Evolutionary conservation across 1,140 invertebrate species (phyloP).

Genomic region (Melitaea cinxia): DNA sequence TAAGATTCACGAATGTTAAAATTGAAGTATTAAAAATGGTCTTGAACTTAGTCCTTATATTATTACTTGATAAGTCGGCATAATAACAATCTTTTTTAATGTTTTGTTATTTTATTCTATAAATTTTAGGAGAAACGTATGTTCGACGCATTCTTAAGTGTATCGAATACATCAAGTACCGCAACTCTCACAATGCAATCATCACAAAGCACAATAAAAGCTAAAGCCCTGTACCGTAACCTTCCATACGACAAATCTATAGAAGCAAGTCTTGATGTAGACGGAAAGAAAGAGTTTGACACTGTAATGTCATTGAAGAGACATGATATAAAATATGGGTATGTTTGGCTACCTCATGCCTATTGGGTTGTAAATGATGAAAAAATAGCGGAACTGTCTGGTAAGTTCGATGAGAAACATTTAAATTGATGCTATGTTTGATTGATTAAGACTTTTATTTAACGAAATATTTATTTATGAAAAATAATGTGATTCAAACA

Average conservation of each 20-base stretch:
- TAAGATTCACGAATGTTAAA: too few species aligned
- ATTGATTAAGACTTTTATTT: too few species aligned
- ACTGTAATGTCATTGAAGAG: constrained; percentile 76
- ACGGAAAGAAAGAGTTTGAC: constrained; percentile 87
- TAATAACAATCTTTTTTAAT: too few species aligned
- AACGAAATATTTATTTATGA: too few species aligned
- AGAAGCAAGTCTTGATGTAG: constrained; percentile 85
- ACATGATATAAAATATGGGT: constrained; percentile 84
- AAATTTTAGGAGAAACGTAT: constrained; percentile 72
- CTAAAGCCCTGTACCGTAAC: constrained; percentile 85
- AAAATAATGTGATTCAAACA: too few species aligned
- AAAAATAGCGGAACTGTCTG: constrained; percentile 84
- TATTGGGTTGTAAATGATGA: constrained; percentile 86
- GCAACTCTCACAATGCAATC: constrained; percentile 84
- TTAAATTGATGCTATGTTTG: too few species aligned
- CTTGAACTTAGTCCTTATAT: too few species aligned
- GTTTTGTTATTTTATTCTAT: neutral
- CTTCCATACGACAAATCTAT: constrained; percentile 84
- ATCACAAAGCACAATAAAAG: constrained; percentile 83
- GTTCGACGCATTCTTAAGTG: constrained; percentile 65
- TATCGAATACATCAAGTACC: constrained; percentile 63
- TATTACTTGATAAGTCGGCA: too few species aligned
- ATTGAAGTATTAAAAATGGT: too few species aligned
- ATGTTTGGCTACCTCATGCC: constrained; percentile 84
- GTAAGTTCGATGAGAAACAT: constrained; percentile 80